Evolutionary conservation across 2,888 invertebrate species (phyloP), one percentile per base, ranked within the genome.

Genomic region (Dynastes grantii): DNA sequence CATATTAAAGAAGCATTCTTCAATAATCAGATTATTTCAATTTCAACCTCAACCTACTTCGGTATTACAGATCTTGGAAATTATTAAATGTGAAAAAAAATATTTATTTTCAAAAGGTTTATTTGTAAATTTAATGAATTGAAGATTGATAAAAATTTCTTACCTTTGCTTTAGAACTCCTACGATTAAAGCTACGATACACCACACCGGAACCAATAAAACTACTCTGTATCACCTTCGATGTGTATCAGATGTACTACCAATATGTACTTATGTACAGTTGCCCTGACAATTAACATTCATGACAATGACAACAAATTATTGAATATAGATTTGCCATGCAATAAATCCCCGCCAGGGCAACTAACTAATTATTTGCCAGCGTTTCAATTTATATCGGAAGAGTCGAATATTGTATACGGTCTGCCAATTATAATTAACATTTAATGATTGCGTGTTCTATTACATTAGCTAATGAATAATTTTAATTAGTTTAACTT

Each of bases 291-390:
- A 78, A 78, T 78, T 78, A 70, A 51, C 63, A 64, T 49, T 45
- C 73, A 71, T 71, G 58, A 77, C 77, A 78, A 78, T 78, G 73
- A 78, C 78, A 78, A 78, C 78, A 77, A 75, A 61, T 75, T 75
- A 75, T 75, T 45, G 61, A 75, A 75, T 75, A 61, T 58, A n/a
- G 32, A 71, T 71, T 27, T 55, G 11, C 1, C 49, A 6, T 51
- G 49, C 37, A 37, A 45, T 45, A 45, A 65, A 45, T 65, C 45
- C 29, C 29, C 9, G 32, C 2, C 2, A 13, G 29, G 13, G 27
- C 29, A 63, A 63, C 29, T n/a, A 65, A 63, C 29, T n/a, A 65
- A 65, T 40, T 16, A 65, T 65, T 40, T 32, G 27, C 63, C 11
- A n/a, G 27, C 63, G 27, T 22, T 63, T 63, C 29, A 63, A 63